These are phyloP conservation scores for Conops quadrifasciatus DNA, from an alignment of 2,888 invertebrate genomes.

Conservation along the genomic window DNA sequence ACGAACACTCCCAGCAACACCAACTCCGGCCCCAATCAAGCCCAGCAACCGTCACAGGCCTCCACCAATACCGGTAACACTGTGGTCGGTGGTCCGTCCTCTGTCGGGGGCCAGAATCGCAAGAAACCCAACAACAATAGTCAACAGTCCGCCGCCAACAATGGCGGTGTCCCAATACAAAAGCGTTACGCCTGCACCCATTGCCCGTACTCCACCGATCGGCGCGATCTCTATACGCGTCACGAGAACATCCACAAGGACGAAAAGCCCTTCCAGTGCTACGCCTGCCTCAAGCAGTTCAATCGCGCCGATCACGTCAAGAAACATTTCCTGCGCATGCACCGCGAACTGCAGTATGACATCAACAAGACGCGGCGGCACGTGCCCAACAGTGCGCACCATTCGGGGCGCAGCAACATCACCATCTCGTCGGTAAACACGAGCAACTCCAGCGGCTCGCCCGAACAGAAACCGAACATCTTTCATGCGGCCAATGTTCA, in stretches of 20 bases:
- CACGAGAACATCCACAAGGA: conserved; percentile 94
- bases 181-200: conserved; percentile 87
- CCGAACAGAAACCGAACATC: conserved; percentile 57
- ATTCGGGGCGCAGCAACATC: conserved; percentile 66
- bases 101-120: conserved; percentile 48
- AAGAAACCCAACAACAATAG: conserved; percentile 50
- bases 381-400: conserved; percentile 59
- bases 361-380: conserved; percentile 78
- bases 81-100: conserved; percentile 42
- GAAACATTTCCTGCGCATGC: conserved; percentile 92
- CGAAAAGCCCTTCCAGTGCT: conserved; percentile 93
- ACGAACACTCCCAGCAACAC: conserved; percentile 43
- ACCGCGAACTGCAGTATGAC: conserved; percentile 88
- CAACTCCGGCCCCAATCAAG: conserved; percentile 35
- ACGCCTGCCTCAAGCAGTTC: conserved; percentile 91
- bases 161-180: conserved; percentile 62
- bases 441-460: conserved; percentile 56
- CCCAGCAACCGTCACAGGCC: conserved; percentile 54
- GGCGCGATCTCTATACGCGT: conserved; percentile 87
- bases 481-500: conserved; percentile 54
- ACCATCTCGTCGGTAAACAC: conserved; percentile 58
- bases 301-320: conserved; percentile 94
- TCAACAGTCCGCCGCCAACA: conserved; percentile 43
- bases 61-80: conserved; percentile 39
- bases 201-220: conserved; percentile 91